Conservation (phyloP, 2,113 vertebrate species). For the Kryptolebias marmoratus region DNA sequence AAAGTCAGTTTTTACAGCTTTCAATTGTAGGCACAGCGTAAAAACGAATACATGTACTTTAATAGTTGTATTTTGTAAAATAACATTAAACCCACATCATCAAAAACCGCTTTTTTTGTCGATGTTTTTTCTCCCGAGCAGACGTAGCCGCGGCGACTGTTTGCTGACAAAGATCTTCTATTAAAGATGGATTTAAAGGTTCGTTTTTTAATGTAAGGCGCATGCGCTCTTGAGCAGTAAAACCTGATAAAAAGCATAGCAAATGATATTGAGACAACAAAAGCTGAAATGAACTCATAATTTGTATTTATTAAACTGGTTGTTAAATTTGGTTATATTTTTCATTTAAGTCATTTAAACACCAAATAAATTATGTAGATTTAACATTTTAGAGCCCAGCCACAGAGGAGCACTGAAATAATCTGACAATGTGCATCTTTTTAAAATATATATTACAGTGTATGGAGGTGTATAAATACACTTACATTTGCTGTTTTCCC, state of each 20-base stretch:
- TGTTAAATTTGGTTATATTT: no score
- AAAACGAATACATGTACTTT: not conserved
- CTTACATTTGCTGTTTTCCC: not conserved
- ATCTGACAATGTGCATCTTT: no score
- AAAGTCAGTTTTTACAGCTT: not conserved
- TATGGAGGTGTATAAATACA: no score
- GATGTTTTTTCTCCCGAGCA: not conserved
- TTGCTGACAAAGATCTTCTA: not conserved
- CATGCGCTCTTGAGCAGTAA: constrained; percentile 4
- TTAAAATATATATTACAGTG: no score
- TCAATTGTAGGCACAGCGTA: not conserved
- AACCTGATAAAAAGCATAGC: not conserved
- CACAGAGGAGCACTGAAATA: no score
- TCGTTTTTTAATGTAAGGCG: not conserved
- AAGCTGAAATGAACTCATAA: no score
- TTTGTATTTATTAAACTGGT: no score
- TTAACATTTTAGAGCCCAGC: no score
- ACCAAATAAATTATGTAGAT: no score
- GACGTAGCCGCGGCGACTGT: no score
- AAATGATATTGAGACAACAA: no score
- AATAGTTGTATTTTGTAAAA: fast-evolving
- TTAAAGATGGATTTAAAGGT: not conserved
- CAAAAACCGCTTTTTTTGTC: not conserved
- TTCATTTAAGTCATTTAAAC: no score
- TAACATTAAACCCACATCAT: constrained; percentile 39